Conservation (phyloP, 2,797 vertebrate genomes). For the Picus viridis region DNA sequence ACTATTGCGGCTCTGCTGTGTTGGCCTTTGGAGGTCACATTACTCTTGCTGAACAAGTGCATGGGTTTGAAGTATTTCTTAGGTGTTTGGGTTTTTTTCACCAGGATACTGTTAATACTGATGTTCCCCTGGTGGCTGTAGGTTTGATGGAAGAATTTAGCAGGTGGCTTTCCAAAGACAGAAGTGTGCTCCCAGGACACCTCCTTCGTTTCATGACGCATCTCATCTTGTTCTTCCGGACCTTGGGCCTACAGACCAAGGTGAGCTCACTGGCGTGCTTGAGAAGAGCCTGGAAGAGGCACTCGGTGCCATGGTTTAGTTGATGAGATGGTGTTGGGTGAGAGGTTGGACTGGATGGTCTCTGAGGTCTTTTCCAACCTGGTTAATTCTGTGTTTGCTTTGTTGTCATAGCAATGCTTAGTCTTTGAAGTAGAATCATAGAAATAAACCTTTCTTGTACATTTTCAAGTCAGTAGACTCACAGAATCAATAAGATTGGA, state of each 20-base stretch:
- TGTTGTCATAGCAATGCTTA: background rate
- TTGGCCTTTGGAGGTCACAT: background rate
- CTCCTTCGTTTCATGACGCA: conserved; percentile 96
- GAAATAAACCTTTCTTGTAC: too few species aligned
- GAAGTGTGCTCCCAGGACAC: conserved; percentile 88
- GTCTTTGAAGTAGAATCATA: background rate
- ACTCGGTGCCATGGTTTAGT: too few species aligned
- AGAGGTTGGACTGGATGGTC: too few species aligned
- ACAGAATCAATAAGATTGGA: too few species aligned
- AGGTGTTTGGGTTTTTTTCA: background rate
- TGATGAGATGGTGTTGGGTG: too few species aligned
- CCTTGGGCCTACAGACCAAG: conserved; percentile 91
- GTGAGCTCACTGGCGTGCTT: conserved; percentile 67
- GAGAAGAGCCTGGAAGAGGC: too few species aligned
- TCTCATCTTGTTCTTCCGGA: conserved; percentile 92
- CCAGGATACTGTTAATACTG: background rate
- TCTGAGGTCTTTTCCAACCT: too few species aligned
- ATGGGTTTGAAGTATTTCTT: background rate
- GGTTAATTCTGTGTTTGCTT: background rate
- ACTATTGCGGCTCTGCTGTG: background rate
- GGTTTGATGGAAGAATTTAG: conserved; percentile 93
- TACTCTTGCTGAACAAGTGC: background rate
- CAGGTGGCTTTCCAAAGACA: conserved; percentile 88
- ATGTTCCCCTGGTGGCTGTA: conserved; percentile 61
- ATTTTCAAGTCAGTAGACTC: too few species aligned